Conservation (phyloP, 2,888 invertebrate species). For the Diadegma fenestrale region DNA sequence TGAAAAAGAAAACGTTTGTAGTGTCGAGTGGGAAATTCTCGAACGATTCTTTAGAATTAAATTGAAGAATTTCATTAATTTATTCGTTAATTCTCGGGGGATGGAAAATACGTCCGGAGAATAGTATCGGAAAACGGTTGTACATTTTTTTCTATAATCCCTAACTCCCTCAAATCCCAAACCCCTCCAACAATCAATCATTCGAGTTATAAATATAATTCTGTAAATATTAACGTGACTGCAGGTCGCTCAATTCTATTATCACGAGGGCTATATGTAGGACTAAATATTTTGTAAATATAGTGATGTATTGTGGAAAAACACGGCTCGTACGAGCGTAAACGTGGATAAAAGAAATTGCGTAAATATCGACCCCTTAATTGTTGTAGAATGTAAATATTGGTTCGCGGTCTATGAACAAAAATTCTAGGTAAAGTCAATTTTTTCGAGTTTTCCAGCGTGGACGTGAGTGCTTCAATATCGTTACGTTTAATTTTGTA, state of each 20-base stretch:
- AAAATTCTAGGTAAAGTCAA: constrained; percentile 21
- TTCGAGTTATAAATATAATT: constrained; percentile 59
- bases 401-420: constrained; percentile 44
- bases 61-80: neutral
- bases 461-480: constrained; percentile 26
- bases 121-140: constrained; percentile 40
- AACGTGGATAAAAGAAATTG: neutral
- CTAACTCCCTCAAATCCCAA: neutral
- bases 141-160: constrained; percentile 58
- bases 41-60: neutral
- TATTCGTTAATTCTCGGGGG: neutral
- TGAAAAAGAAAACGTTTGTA: neutral
- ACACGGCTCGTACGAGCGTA: neutral
- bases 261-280: constrained; percentile 40
- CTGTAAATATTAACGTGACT: constrained; percentile 65
- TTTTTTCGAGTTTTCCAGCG: constrained; percentile 14
- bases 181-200: constrained; percentile 62
- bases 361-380: constrained; percentile 30
- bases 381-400: constrained; percentile 67
- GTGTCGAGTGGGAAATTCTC: neutral
- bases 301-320: constrained; percentile 43
- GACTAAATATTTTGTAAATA: constrained; percentile 69
- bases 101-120: neutral
- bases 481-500: constrained; percentile 45
- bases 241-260: constrained; percentile 40